Evolutionary conservation across 2,797 vertebrate species (phyloP).

Genomic region (Acrocephalus scirpaceus): DNA sequence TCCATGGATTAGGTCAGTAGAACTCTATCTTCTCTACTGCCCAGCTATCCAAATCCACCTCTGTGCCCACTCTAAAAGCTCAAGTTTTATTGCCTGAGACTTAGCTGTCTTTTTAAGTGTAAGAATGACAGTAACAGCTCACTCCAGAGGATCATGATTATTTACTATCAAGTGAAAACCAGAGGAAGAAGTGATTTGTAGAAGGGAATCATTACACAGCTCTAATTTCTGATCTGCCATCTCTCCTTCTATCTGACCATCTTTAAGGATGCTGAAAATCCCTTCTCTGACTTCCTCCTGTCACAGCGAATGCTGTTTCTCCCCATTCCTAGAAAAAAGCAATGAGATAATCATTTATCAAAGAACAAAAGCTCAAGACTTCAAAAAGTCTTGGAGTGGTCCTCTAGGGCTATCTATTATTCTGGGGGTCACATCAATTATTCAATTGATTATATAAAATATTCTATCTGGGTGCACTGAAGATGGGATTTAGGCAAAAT

Average conservation of each 20-base stretch:
- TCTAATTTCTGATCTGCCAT: not conserved
- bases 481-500: not conserved
- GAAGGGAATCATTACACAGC: fast-evolving
- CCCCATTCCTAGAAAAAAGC: not conserved
- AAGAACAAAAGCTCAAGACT: not conserved
- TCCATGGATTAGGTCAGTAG: not conserved
- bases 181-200: not conserved
- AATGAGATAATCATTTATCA: not conserved
- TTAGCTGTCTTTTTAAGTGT: not conserved
- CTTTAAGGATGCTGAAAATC: not conserved
- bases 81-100: not conserved
- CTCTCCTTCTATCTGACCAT: not conserved
- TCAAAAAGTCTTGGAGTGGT: not conserved
- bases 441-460: not conserved
- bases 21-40: not conserved
- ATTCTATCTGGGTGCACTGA: not conserved
- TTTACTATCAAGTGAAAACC: not conserved
- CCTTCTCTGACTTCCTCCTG: not conserved
- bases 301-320: not conserved
- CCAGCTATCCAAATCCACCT: not conserved
- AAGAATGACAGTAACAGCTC: not conserved
- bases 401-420: not conserved
- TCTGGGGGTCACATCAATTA: not conserved
- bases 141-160: not conserved
- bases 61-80: not conserved